A percentile compares a stretch with the other conserved stretches of the same genome.
phyloP scores from a whole-genome alignment of 2,888 invertebrate genomes.

The Sussaba pulchella region DNA sequence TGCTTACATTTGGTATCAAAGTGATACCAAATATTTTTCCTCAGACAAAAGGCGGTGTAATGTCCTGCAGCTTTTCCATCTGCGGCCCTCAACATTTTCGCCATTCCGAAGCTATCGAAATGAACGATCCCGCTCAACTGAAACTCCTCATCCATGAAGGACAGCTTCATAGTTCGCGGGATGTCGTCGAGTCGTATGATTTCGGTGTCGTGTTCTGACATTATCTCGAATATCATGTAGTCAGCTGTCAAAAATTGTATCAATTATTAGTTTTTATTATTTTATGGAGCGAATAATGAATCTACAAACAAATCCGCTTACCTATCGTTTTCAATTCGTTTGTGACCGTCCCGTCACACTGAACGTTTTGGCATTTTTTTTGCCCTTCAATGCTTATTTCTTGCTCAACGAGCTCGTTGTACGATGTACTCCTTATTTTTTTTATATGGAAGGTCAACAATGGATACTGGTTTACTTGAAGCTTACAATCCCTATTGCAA shows the following conservation, averaged over 20 bases:
- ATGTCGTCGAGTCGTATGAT: not conserved
- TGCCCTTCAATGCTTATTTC: not conserved
- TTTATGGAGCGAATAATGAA: not conserved
- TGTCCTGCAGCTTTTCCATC: too few species aligned
- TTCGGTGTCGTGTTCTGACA: not conserved
- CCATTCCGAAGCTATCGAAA: too few species aligned
- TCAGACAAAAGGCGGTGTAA: too few species aligned
- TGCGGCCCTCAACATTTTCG: too few species aligned
- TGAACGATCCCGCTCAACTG: not conserved
- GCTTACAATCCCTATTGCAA: not conserved
- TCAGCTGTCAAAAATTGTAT: not conserved
- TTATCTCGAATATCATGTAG: not conserved
- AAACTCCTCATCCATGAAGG: not conserved
- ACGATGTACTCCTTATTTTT: too few species aligned
- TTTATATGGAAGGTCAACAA: not conserved
- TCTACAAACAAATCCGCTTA: not conserved
- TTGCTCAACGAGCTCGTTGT: not conserved
- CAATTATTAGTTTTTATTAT: not conserved
- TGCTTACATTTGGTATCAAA: too few species aligned
- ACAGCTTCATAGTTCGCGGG: not conserved
- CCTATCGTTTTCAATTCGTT: not conserved
- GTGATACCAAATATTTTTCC: too few species aligned
- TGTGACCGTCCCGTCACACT: not conserved
- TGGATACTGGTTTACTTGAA: not conserved
- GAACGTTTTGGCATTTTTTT: not conserved